Evolutionary conservation across 2,797 vertebrate species (phyloP), one percentile per base, ranked within the genome.

Genomic region (Clarias platycephalus): DNA sequence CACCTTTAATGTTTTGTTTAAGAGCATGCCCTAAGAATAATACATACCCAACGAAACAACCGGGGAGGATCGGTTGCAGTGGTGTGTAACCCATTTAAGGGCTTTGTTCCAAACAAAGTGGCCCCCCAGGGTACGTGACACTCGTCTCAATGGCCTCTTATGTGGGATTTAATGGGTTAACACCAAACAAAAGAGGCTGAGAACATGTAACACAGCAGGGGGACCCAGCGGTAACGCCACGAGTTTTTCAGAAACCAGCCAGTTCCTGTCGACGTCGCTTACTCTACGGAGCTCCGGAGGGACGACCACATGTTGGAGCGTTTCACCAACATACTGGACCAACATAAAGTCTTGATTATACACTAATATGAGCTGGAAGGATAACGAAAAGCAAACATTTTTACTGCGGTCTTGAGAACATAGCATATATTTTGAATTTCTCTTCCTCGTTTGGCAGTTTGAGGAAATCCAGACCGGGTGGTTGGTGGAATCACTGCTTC

Each of bases 131-230:
- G 93, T 91, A 92, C 94, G 92, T 95, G 94, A 95, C 94, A 94
- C 93, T 89, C 92, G 90, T 89, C 64, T 95, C 93, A 95, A 94
- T 94, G 91, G 93, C 85, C 90, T 92, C 93, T 94, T 94, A 93
- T 92, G 91, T 85, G 91, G 94, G 93, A 94, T 95, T 95, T 95
- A 95, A 95, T 90, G 93, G 94, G 95, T 96, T 95, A 95, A 95
- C 90, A 81, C 87, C 93, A 92, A 92, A 95, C 94, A 95, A 95
- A 94, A 93, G 93, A 92, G 93, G 90, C 91, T 89, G 91, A 90
- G 92, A 94, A 92, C 93, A 93, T 95, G 94, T 94, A 92, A 90
- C 94, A 88, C 94, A 93, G 94, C 93, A 91, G 94, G 95, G 91
- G 86, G 76, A 68, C 92, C 88, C 91, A 87, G 91, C 93, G 92